phyloP scores from a whole-genome alignment of 2,888 invertebrate genomes.

The Danaus chrysippus region DNA sequence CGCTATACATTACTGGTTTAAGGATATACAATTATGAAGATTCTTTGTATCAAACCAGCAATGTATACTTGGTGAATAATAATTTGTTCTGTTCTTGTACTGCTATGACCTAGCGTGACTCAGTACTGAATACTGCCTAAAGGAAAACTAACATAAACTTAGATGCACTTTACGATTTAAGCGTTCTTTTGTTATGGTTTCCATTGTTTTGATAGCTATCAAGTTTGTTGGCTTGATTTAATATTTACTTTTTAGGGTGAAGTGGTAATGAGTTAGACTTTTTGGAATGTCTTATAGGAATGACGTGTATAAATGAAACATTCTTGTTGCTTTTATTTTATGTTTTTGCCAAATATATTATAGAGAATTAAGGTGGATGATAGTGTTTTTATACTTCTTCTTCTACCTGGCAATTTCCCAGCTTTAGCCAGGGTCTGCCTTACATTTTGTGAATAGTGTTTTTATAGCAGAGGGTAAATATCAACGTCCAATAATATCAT shows the following conservation, averaged over 20 bases:
- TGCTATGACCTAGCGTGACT: conserved; percentile 64
- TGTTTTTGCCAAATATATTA: too few relatives aligned
- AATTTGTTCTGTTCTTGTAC: conserved; percentile 41
- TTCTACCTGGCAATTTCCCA: too few relatives aligned
- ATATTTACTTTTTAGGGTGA: conserved; percentile 5
- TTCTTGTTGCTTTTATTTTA: too few relatives aligned
- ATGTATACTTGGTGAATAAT: conserved; percentile 20
- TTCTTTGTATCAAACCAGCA: conserved; percentile 8
- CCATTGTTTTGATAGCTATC: conserved; percentile 27
- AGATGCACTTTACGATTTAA: conserved; percentile 44
- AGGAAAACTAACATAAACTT: conserved; percentile 74
- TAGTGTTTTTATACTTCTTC: too few relatives aligned
- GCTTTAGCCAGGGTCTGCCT: too few relatives aligned
- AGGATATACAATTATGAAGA: neutral
- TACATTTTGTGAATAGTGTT: too few relatives aligned
- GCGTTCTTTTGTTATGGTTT: conserved; percentile 35
- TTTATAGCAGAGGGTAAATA: too few relatives aligned
- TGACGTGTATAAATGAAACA: too few relatives aligned
- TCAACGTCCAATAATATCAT: too few relatives aligned
- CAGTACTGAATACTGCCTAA: conserved; percentile 44
- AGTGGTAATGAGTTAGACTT: neutral
- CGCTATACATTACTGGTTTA: conserved; percentile 37
- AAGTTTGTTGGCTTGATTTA: conserved; percentile 22
- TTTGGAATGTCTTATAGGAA: neutral
- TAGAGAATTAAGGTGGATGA: too few relatives aligned